Evolutionary conservation across 1,140 invertebrate species (phyloP), one percentile per base, ranked within the genome.

Genomic region (Caenorhabditis briggsae): DNA sequence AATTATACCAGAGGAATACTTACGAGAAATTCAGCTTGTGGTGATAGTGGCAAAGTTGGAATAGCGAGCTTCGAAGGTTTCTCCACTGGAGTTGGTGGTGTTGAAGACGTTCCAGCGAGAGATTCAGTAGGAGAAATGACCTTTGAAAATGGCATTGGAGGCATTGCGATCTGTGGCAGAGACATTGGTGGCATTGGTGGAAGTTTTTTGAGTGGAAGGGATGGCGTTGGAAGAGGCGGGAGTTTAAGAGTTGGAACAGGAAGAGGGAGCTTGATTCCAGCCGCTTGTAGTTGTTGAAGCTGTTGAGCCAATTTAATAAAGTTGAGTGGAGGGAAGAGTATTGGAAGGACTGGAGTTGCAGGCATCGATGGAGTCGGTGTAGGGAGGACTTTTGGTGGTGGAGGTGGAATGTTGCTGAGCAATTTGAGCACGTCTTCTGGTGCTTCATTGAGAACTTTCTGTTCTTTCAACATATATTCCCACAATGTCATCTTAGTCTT

Each of bases 361-460:
- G 59, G 59, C 18, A 61, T 20, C 14, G 59, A 23, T 25, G 8
- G 18, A 33, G n/a, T 20, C 1, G 56, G 56, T 58, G 56, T 18
- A n/a, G n/a, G n/a, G n/a, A n/a, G n/a, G n/a, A 61, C 23, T 41
- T 78, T 78, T 14, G 41, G 64, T 70, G 64, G 33, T n/a, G 64
- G 64, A 16, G 41, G 64, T 18, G 16, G 64, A 16, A 2, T 8
- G 33, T 78, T 78, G 23, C 33, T 23, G 18, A 78, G 46, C 23
- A 78, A 46, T 5, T 46, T 46, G 2, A 78, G 12, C n/a, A 46
- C 70, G 11, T 78, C 70, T 25, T 9, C 20, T 3, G 70, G 50
- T 2, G 41, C 18, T 8, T 50, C 14, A 18, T 53, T 53, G 46
- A 78, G n/a, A 12, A 78, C 11, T 41, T 48, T 46, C 3, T 50